Conservation (phyloP, 2,888 invertebrate genomes). For the Melanotus villosus region DNA sequence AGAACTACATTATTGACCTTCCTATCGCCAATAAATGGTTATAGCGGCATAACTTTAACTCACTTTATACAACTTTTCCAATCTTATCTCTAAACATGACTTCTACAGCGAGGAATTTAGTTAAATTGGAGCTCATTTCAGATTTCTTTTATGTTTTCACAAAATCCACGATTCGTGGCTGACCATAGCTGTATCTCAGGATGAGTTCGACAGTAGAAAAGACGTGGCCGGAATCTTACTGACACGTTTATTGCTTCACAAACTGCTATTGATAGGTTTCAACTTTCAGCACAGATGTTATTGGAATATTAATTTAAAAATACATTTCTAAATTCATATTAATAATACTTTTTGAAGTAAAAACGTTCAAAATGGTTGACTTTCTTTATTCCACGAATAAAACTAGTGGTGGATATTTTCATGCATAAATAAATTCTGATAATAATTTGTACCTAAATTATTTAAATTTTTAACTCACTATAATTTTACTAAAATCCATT, state of each 20-base stretch:
- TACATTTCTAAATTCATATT: not conserved
- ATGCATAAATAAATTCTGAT: no score
- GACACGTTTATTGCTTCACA: slow-evolving; percentile 42
- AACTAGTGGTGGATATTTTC: no score
- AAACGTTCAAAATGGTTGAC: no score
- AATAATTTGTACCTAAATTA: no score
- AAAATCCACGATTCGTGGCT: slow-evolving; percentile 53
- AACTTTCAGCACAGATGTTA: slow-evolving; percentile 31
- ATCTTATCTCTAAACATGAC: slow-evolving; percentile 71
- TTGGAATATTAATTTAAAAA: slow-evolving; percentile 16
- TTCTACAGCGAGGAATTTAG: slow-evolving; percentile 68
- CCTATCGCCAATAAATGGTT: slow-evolving; percentile 64
- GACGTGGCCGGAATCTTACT: slow-evolving; percentile 47
- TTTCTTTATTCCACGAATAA: no score
- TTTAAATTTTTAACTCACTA: no score
- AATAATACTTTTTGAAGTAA: no score
- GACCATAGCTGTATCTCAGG: slow-evolving; percentile 53
- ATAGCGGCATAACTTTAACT: slow-evolving; percentile 62
- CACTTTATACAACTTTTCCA: slow-evolving; percentile 71
- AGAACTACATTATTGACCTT: slow-evolving; percentile 62
- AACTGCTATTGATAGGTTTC: slow-evolving; percentile 37
- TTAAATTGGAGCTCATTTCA: slow-evolving; percentile 67
- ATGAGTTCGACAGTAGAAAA: slow-evolving; percentile 48
- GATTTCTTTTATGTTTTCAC: slow-evolving; percentile 57
- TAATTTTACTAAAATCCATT: no score